Evolutionary conservation across 2,888 invertebrate species (phyloP), one percentile per base, ranked within the genome.

Genomic region (Apoda limacodes): DNA sequence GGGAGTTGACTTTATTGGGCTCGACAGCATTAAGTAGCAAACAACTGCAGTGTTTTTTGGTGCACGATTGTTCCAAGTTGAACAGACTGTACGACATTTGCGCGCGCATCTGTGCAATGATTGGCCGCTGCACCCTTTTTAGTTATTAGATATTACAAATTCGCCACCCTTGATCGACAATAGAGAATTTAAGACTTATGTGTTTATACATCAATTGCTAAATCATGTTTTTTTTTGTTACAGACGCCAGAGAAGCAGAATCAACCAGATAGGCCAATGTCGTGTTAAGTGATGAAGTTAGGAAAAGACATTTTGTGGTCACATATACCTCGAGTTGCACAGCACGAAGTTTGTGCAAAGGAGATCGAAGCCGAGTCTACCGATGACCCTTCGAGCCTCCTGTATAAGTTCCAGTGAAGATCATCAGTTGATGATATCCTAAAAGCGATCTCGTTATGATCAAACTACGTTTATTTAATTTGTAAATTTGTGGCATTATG

Each of bases 181-280:
- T n/a, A n/a, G n/a, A n/a, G n/a, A n/a, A n/a, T n/a, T n/a, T n/a
- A n/a, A n/a, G n/a, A n/a, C n/a, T n/a, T n/a, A n/a, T n/a, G n/a
- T 58, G 50, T 57, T 46, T 47, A 43, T 39, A 42, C 44, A 37
- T 46, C 37, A 43, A 47, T 46, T n/a, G n/a, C 59, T 69, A 40
- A 69, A 43, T 22, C 43, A 30, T 28, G 19, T 48, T 52, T 60
- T 58, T 45, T 42, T 51, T 84, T 83, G 76, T 86, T 86, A 56
- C 85, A 87, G 86, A 83, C 82, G 45, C 81, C 84, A 49, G 86
- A 86, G 59, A 85, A 86, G 61, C 76, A 85, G 53, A 82, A 84
- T 50, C 83, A 84, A 41, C 81, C 82, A 34, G 86, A 86, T 60
- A 83, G 85, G 70, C 75, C 83, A 54, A 62, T 49, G 45, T 68